Conservation (phyloP, 2,797 vertebrate species). For the Chelidonichthys spinosus region DNA sequence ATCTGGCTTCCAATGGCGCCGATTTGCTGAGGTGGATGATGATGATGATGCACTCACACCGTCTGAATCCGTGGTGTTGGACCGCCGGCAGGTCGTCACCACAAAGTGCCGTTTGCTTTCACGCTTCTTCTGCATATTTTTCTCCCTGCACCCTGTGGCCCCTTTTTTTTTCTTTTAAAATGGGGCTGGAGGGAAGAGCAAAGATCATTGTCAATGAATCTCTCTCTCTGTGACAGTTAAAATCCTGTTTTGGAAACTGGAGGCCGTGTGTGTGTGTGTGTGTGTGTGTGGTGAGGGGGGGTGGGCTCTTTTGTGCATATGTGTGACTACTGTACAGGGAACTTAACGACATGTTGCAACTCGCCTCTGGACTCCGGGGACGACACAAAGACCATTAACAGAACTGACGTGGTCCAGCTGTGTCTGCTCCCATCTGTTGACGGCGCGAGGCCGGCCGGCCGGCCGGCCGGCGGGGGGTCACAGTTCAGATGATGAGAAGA, state of each 20-base stretch:
- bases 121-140: not conserved
- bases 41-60: not conserved
- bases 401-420: constrained; percentile 33
- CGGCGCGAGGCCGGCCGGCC: not conserved
- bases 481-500: constrained; percentile 9
- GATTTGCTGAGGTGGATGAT: not conserved
- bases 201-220: constrained; percentile 44
- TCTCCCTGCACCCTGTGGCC: constrained; percentile 13
- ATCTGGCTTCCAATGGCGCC: not conserved
- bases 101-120: not conserved
- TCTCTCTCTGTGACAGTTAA: constrained; percentile 43
- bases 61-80: not conserved
- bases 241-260: constrained; percentile 69
- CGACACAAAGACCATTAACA: constrained; percentile 37
- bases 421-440: constrained; percentile 16
- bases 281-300: not conserved
- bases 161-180: constrained; percentile 6
- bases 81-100: not conserved
- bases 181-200: constrained; percentile 36
- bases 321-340: constrained; percentile 19
- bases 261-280: constrained; percentile 28
- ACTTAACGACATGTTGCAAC: constrained; percentile 63
- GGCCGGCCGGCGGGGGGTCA: not conserved
- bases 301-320: not conserved
- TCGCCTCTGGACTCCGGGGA: constrained; percentile 45